Conservation (phyloP, 2,888 invertebrate genomes). For the Morpho helenor region DNA sequence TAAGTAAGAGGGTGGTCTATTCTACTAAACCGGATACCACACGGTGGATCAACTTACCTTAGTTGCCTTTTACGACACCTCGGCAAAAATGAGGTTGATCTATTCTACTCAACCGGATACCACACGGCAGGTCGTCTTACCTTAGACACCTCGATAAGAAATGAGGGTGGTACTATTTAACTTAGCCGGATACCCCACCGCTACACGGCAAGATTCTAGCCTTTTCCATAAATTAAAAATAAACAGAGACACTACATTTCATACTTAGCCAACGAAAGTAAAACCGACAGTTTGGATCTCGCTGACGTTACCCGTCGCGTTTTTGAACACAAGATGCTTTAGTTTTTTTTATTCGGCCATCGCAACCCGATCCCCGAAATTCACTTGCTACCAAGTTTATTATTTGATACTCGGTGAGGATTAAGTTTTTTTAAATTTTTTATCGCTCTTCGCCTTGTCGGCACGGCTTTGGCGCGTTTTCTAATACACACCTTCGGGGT, state of each 20-base stretch:
- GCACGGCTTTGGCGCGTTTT: constrained; percentile 63
- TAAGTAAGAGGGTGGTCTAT: too few species aligned
- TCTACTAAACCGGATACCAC: too few species aligned
- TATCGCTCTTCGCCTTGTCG: constrained; percentile 54
- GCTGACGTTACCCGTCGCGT: constrained; percentile 68
- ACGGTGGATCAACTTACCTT: too few species aligned
- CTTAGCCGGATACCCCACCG: too few species aligned
- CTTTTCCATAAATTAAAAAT: too few species aligned
- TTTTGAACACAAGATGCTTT: constrained; percentile 59
- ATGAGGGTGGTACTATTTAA: too few species aligned
- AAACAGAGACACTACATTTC: neutral
- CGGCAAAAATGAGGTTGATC: too few species aligned
- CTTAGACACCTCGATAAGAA: too few species aligned
- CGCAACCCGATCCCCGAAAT: constrained; percentile 74
- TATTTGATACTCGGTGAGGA: constrained; percentile 74
- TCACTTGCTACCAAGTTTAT: constrained; percentile 79
- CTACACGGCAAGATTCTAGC: too few species aligned
- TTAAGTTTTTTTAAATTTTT: constrained; percentile 45
- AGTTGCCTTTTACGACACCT: too few species aligned
- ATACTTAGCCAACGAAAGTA: constrained; percentile 44
- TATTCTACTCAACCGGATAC: too few species aligned
- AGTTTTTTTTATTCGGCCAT: constrained; percentile 39
- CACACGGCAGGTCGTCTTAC: too few species aligned
- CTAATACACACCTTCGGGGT: constrained; percentile 53
- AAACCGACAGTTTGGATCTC: constrained; percentile 39